These are phyloP conservation scores for Spilogale gracilis DNA, from an alignment of 2,113 vertebrate genomes.

Conservation along the genomic window DNA sequence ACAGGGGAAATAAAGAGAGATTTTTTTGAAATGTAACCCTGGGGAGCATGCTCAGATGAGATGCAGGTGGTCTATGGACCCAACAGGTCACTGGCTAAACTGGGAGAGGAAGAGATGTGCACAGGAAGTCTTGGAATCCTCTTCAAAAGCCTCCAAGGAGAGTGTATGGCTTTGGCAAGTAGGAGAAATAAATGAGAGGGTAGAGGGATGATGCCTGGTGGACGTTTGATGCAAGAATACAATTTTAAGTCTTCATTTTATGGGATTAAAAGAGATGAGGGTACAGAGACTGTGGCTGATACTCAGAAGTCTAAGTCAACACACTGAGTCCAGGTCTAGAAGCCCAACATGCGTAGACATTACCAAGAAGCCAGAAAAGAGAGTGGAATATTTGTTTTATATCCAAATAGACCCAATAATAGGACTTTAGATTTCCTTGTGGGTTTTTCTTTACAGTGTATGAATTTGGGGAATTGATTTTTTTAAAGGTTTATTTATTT, in stretches of 20 bases:
- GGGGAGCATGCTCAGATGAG: slow-evolving; percentile 67
- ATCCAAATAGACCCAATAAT: not conserved
- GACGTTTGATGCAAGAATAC: slow-evolving; percentile 43
- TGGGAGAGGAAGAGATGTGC: slow-evolving; percentile 20
- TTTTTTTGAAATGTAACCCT: slow-evolving; percentile 69
- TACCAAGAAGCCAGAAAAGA: slow-evolving; percentile 28
- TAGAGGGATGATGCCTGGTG: slow-evolving; percentile 33
- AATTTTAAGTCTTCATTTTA: slow-evolving; percentile 26
- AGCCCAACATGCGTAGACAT: not conserved
- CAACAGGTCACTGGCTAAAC: slow-evolving; percentile 57
- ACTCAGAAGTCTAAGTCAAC: not conserved
- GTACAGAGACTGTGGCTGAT: not conserved
- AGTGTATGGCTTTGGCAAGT: slow-evolving; percentile 1
- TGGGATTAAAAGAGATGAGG: slow-evolving; percentile 61
- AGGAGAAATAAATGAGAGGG: slow-evolving; percentile 58
- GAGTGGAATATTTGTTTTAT: not conserved
- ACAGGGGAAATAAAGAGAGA: not conserved
- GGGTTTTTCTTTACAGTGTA: not conserved
- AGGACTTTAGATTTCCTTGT: not conserved
- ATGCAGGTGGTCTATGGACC: slow-evolving; percentile 24
- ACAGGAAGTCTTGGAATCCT: slow-evolving; percentile 55
- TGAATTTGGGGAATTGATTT: slow-evolving; percentile 5
- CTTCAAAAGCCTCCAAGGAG: slow-evolving; percentile 67
- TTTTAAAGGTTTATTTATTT: not conserved
- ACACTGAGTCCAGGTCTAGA: slow-evolving; percentile 16